These are phyloP conservation scores for Amblyteles armatorius DNA, from an alignment of 2,888 invertebrate genomes.

Conservation along the genomic window DNA sequence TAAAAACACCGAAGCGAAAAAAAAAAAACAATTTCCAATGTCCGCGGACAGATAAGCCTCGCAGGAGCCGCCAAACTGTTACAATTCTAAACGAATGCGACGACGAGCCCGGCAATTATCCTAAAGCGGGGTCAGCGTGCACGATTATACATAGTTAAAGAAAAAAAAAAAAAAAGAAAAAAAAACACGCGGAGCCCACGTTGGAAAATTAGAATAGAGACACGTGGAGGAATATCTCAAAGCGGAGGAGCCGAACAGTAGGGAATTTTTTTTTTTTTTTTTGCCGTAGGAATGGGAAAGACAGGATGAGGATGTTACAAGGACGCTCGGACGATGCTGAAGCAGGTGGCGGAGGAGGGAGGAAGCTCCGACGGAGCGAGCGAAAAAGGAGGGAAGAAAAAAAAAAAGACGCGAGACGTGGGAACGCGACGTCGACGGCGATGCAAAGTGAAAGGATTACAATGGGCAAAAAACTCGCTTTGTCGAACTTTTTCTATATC, in stretches of 20 bases:
- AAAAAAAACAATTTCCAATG: slow-evolving; percentile 7
- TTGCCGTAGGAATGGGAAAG: slow-evolving; percentile 39
- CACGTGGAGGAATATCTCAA: background rate
- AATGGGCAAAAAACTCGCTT: slow-evolving; percentile 68
- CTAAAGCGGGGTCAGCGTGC: too few species aligned
- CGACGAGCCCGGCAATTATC: background rate
- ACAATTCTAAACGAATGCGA: background rate
- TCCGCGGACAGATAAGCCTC: slow-evolving; percentile 21
- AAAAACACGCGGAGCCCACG: background rate
- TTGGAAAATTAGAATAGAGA: background rate
- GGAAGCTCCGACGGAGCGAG: slow-evolving; percentile 53
- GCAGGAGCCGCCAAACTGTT: background rate
- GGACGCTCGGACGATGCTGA: slow-evolving; percentile 55
- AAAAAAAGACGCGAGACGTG: slow-evolving; percentile 63
- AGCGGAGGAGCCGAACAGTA: background rate
- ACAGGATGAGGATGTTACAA: slow-evolving; percentile 58
- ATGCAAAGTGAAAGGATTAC: slow-evolving; percentile 73
- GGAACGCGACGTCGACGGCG: slow-evolving; percentile 68
- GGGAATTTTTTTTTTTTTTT: slow-evolving; percentile 3
- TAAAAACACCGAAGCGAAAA: slow-evolving; percentile 22
- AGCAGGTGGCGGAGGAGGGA: slow-evolving; percentile 55
- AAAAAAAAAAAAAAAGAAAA: background rate
- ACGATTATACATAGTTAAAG: background rate
- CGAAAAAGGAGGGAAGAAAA: slow-evolving; percentile 13
- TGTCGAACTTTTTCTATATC: slow-evolving; percentile 70